Evolutionary conservation across 2,113 vertebrate species (phyloP).

Genomic region (Chionomys nivalis): DNA sequence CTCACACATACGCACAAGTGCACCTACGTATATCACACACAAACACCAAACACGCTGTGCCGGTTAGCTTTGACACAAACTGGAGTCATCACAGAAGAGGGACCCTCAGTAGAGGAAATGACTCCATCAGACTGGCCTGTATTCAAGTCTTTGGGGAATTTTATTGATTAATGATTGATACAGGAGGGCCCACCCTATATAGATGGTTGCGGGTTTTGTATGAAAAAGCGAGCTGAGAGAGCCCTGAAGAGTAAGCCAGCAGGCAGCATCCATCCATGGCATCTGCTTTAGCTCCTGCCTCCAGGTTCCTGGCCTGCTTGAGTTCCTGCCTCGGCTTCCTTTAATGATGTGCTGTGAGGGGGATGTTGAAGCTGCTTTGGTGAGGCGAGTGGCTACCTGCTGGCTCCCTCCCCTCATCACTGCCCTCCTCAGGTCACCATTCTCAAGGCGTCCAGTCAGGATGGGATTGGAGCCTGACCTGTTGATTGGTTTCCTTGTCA

Average conservation of each 20-base stretch:
- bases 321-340: not conserved
- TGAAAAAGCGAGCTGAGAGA: not conserved
- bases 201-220: not conserved
- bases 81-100: not conserved
- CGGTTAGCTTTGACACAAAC: not conserved
- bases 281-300: not conserved
- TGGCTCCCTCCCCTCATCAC: not conserved
- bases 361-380: not conserved
- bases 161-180: not conserved
- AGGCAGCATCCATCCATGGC: not conserved
- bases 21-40: not conserved
- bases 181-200: not conserved
- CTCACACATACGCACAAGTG: not conserved
- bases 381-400: not conserved
- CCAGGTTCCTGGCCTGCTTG: not conserved
- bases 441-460: not conserved
- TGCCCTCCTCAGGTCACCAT: not conserved
- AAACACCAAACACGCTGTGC: not conserved
- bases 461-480: not conserved
- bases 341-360: not conserved
- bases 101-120: not conserved
- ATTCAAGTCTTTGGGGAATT: not conserved
- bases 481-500: not conserved
- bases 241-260: not conserved
- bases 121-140: not conserved